phyloP scores from a whole-genome alignment of 2,888 invertebrate genomes.

The Habrosyne pyritoides region DNA sequence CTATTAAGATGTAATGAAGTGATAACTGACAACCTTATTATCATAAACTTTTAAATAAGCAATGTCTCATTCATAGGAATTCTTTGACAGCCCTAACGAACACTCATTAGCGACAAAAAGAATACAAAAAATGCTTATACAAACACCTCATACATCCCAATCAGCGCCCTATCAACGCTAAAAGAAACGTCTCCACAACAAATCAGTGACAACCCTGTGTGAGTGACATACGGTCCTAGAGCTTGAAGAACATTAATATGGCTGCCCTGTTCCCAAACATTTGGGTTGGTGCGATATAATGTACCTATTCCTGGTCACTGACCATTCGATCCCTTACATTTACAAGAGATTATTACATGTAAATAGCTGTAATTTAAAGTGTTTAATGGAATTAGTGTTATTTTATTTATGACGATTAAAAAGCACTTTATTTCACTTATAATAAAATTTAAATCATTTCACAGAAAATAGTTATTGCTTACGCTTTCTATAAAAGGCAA shows the following conservation, averaged over 20 bases:
- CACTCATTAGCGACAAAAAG: constrained; percentile 70
- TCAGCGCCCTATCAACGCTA: constrained; percentile 73
- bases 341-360: too few relatives aligned
- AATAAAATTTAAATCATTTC: too few relatives aligned
- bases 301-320: too few relatives aligned
- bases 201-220: constrained; percentile 74
- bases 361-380: not conserved
- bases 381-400: not conserved
- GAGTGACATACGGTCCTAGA: constrained; percentile 35
- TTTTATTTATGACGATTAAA: too few relatives aligned
- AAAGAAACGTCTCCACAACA: constrained; percentile 76
- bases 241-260: constrained; percentile 17
- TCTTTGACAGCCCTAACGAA: constrained; percentile 56
- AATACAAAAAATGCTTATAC: constrained; percentile 56
- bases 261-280: too few relatives aligned
- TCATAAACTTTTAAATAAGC: not conserved
- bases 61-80: constrained; percentile 8
- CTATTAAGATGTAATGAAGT: not conserved
- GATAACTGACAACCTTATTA: not conserved
- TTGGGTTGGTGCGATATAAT: too few relatives aligned
- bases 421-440: too few relatives aligned
- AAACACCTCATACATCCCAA: constrained; percentile 74
- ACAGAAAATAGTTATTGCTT: too few relatives aligned
- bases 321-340: too few relatives aligned
- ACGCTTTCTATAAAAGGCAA: too few relatives aligned